Evolutionary conservation across 2,113 vertebrate genomes (phyloP).

Genomic region (Scophthalmus maximus): DNA sequence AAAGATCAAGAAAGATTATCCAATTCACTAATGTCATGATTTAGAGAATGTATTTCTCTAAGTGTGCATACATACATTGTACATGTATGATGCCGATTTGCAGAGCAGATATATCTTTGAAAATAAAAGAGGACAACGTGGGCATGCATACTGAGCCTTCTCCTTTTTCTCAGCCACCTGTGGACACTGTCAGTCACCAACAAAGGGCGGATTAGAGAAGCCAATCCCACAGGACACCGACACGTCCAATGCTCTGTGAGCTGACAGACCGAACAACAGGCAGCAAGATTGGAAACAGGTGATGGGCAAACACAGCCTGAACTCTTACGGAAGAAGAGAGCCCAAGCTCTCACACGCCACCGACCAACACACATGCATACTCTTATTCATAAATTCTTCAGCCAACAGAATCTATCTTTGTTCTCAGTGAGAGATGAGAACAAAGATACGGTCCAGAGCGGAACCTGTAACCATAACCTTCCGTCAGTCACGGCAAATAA

Average conservation of each 20-base stretch:
- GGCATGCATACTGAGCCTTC: neutral
- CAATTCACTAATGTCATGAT: neutral
- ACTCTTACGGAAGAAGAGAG: slow-evolving; percentile 33
- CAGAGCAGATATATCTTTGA: slow-evolving; percentile 10
- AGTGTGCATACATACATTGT: too few relatives aligned
- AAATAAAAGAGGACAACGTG: slow-evolving; percentile 7
- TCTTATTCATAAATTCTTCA: too few relatives aligned
- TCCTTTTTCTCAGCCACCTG: slow-evolving; percentile 38
- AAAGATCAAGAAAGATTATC: too few relatives aligned
- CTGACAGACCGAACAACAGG: slow-evolving; percentile 30
- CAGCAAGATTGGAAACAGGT: slow-evolving; percentile 59
- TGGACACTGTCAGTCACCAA: slow-evolving; percentile 52
- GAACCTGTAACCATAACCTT: neutral
- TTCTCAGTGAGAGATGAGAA: neutral
- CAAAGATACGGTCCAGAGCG: neutral
- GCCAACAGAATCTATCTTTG: too few relatives aligned
- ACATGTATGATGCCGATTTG: slow-evolving; percentile 11
- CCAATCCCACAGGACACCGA: slow-evolving; percentile 44
- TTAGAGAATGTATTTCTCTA: too few relatives aligned
- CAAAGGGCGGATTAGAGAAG: slow-evolving; percentile 72
- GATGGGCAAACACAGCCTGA: slow-evolving; percentile 31
- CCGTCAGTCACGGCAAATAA: neutral
- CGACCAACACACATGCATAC: neutral
- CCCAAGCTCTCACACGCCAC: neutral
- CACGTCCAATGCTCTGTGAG: slow-evolving; percentile 22